phyloP scores from a whole-genome alignment of 1,140 invertebrate genomes.

The Bombus pascuorum region DNA sequence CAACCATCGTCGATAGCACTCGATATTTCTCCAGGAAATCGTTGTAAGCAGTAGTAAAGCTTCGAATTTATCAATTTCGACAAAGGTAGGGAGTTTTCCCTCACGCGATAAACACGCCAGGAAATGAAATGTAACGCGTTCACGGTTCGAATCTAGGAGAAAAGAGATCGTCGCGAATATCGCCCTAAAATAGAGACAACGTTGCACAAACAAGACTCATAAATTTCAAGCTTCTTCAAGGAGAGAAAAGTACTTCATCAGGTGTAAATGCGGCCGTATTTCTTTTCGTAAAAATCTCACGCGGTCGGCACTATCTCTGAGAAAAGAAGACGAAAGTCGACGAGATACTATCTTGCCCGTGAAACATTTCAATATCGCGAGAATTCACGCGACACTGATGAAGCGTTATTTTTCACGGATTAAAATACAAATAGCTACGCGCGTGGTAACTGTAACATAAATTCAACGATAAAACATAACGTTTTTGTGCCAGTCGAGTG shows the following conservation, averaged over 20 bases:
- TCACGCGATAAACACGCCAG: not conserved
- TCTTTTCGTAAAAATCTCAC: constrained; percentile 37
- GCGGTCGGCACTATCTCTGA: not conserved
- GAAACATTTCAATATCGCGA: constrained; percentile 15
- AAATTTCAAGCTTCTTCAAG: constrained; percentile 60
- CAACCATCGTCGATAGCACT: not conserved
- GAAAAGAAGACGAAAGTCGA: too few relatives aligned
- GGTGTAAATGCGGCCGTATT: constrained; percentile 61
- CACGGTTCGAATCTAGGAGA: not conserved
- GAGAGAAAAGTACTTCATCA: constrained; percentile 60
- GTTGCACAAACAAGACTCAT: constrained; percentile 69
- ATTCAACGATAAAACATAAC: not conserved
- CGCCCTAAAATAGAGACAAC: constrained; percentile 45
- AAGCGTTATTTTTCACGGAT: not conserved
- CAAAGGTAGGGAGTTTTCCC: not conserved
- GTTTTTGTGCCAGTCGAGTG: not conserved
- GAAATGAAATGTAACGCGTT: constrained; percentile 21
- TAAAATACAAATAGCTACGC: not conserved
- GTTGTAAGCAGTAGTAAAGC: not conserved
- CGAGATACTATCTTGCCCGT: not conserved
- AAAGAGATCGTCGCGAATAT: constrained; percentile 30
- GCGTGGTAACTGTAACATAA: not conserved
- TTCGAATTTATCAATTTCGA: not conserved
- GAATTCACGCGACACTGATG: not conserved
- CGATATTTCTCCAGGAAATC: not conserved